Conservation (phyloP, 2,797 vertebrate genomes). For the Coilia nasus region DNA sequence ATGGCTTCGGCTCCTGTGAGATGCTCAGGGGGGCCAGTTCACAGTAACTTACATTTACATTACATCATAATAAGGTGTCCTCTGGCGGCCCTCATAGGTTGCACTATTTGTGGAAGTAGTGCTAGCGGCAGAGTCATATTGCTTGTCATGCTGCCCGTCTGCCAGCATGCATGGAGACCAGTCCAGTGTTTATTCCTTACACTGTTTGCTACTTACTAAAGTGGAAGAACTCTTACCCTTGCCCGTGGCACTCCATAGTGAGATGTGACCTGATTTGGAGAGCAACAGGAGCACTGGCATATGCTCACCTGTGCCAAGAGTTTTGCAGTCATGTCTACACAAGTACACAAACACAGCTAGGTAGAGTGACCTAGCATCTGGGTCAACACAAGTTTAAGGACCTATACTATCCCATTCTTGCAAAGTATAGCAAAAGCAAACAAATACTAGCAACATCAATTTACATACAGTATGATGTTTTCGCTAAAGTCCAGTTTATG, state of each 20-base stretch:
- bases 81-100: background rate
- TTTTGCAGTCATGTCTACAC: too few relatives aligned
- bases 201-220: too few relatives aligned
- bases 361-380: too few relatives aligned
- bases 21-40: background rate
- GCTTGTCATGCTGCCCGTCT: too few relatives aligned
- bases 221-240: background rate
- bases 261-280: slow-evolving; percentile 9
- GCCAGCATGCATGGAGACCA: too few relatives aligned
- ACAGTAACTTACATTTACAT: background rate
- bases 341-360: too few relatives aligned
- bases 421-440: background rate
- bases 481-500: background rate
- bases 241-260: background rate
- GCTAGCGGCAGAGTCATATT: too few relatives aligned
- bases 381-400: too few relatives aligned
- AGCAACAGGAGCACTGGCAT: background rate
- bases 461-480: background rate
- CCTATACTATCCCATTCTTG: too few relatives aligned
- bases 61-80: background rate
- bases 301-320: background rate
- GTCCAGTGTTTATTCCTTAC: too few relatives aligned
- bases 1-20: background rate
- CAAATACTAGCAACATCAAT: background rate
- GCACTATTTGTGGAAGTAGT: too few relatives aligned